These are phyloP conservation scores for Crambe crambe DNA, from an alignment of 37 sponge, comb jelly and placozoan genomes.

Conservation along the genomic window DNA sequence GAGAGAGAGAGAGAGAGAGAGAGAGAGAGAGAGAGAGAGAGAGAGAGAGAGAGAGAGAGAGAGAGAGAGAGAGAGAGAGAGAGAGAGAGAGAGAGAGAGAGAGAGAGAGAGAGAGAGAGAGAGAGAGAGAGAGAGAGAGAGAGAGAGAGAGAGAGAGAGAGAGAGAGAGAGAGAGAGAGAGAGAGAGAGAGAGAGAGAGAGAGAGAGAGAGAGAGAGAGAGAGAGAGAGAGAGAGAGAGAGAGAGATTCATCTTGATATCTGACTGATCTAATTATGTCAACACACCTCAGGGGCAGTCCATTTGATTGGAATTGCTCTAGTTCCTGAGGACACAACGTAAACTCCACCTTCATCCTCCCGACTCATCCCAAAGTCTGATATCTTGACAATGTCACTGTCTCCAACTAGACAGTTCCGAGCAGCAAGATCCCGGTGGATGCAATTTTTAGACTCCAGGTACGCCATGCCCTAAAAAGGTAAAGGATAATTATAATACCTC, in stretches of 20 bases:
- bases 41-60: slow-evolving; percentile 44
- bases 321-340: slow-evolving; percentile 77
- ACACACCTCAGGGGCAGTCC: slow-evolving; percentile 94
- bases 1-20: slow-evolving; percentile 38
- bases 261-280: too few relatives aligned
- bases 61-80: slow-evolving; percentile 42
- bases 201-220: slow-evolving; percentile 56
- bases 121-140: slow-evolving; percentile 33
- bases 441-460: slow-evolving; percentile 83
- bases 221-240: slow-evolving; percentile 57
- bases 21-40: slow-evolving; percentile 43
- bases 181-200: slow-evolving; percentile 5
- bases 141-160: slow-evolving; percentile 35
- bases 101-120: slow-evolving; percentile 28
- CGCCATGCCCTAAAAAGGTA: slow-evolving; percentile 69
- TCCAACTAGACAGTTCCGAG: slow-evolving; percentile 89
- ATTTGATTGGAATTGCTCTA: slow-evolving; percentile 90
- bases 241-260: too few relatives aligned
- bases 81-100: slow-evolving; percentile 48
- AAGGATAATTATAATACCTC: not conserved
- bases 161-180: slow-evolving; percentile 20
- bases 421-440: slow-evolving; percentile 91
- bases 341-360: slow-evolving; percentile 82
- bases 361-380: slow-evolving; percentile 93
- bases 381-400: slow-evolving; percentile 78